Conservation (phyloP, 2,797 vertebrate species). For the Oreortyx pictus region DNA sequence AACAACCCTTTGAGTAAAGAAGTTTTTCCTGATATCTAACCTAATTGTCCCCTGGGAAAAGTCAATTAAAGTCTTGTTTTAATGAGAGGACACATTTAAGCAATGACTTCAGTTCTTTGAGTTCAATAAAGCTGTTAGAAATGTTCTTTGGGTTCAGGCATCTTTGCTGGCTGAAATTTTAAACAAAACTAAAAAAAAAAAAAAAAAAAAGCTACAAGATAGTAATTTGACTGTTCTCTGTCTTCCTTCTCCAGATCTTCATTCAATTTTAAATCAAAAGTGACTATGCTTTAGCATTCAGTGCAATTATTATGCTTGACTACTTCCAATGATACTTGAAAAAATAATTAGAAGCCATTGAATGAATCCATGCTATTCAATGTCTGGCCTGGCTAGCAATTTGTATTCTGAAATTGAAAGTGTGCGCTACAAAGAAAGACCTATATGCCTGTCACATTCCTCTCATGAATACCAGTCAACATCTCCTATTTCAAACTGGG, state of each 20-base stretch:
- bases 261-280: neutral
- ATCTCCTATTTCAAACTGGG: neutral
- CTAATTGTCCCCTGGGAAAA: neutral
- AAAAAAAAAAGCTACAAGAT: neutral
- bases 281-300: neutral
- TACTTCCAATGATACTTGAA: neutral
- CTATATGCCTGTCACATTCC: neutral
- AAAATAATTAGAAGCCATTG: slow-evolving; percentile 35
- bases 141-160: neutral
- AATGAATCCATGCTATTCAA: neutral
- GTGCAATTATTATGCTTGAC: neutral
- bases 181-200: neutral
- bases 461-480: neutral
- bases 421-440: neutral
- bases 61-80: neutral
- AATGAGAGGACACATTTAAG: neutral
- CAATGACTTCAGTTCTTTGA: neutral
- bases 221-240: neutral
- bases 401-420: slow-evolving; percentile 2
- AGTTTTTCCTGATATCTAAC: no score
- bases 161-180: neutral
- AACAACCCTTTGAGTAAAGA: no score
- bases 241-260: neutral
- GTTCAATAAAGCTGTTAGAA: neutral
- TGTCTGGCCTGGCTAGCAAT: neutral